A percentile compares a stretch with the other conserved stretches of the same genome.
Evolutionary conservation across 2,113 vertebrate genomes (phyloP).

Genomic region (Thamnophis sirtalis): DNA sequence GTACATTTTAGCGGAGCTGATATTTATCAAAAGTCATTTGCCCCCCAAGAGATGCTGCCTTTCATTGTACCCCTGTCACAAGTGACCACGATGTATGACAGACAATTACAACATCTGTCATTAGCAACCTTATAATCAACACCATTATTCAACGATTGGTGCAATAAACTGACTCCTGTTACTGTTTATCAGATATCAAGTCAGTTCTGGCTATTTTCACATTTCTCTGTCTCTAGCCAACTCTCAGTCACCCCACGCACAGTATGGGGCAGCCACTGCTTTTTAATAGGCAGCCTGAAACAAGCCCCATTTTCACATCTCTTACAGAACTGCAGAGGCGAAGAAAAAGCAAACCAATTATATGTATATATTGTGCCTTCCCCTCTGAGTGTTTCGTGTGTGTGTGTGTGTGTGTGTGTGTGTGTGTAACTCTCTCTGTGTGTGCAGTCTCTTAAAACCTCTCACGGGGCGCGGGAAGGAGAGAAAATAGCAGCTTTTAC

Average conservation of each 20-base stretch:
- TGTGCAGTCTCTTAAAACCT: slow-evolving; percentile 65
- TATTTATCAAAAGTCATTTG: slow-evolving; percentile 90
- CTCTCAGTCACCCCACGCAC: slow-evolving; percentile 65
- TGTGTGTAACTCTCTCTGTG: slow-evolving; percentile 71
- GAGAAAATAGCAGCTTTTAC: slow-evolving; percentile 59
- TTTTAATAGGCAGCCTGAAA: slow-evolving; percentile 82
- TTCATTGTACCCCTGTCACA: slow-evolving; percentile 93
- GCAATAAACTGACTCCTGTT: slow-evolving; percentile 91
- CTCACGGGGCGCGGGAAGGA: neutral
- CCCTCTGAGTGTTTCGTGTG: slow-evolving; percentile 64
- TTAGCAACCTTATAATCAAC: slow-evolving; percentile 92
- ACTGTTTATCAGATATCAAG: slow-evolving; percentile 89
- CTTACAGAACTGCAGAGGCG: slow-evolving; percentile 71
- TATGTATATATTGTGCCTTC: slow-evolving; percentile 78
- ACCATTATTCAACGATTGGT: slow-evolving; percentile 97
- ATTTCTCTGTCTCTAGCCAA: slow-evolving; percentile 48
- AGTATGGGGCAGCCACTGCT: slow-evolving; percentile 81
- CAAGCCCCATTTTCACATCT: slow-evolving; percentile 76
- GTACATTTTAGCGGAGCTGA: slow-evolving; percentile 85
- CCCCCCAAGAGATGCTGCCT: slow-evolving; percentile 85
- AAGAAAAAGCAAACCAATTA: slow-evolving; percentile 84
- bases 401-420: slow-evolving; percentile 56
- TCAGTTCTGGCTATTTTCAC: slow-evolving; percentile 84
- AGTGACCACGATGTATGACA: slow-evolving; percentile 94
- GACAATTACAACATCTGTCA: slow-evolving; percentile 91